These are phyloP conservation scores for Lasioglossum malachurum DNA, from an alignment of 2,888 invertebrate genomes.

Conservation along the genomic window DNA sequence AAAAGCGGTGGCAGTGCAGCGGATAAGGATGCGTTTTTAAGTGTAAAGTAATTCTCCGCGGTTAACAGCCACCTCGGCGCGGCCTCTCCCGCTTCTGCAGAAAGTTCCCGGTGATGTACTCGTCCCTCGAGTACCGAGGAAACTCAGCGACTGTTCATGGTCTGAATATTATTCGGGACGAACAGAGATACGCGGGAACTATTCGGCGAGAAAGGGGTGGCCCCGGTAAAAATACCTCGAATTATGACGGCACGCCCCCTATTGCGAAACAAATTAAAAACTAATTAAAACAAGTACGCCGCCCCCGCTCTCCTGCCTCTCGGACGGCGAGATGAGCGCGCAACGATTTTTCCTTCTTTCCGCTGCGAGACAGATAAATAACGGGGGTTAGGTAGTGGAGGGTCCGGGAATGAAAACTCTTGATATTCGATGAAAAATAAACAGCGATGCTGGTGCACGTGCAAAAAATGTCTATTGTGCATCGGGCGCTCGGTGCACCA, in stretches of 20 bases:
- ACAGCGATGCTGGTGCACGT: not conserved
- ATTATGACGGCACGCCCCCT: conserved; percentile 78
- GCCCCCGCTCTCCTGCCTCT: conserved; percentile 22
- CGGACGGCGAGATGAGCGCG: conserved; percentile 24
- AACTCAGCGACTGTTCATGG: conserved; percentile 67
- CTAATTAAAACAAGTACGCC: conserved; percentile 80
- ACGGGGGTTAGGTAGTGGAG: not conserved
- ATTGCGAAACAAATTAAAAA: conserved; percentile 82
- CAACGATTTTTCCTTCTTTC: conserved; percentile 55
- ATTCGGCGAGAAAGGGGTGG: conserved; percentile 55
- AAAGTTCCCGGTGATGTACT: conserved; percentile 80
- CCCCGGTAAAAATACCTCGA: conserved; percentile 74
- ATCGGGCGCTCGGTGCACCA: not conserved
- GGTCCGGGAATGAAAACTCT: not conserved
- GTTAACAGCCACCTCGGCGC: conserved; percentile 57
- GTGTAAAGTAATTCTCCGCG: conserved; percentile 79
- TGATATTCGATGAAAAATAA: conserved; percentile 11
- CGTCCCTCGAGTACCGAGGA: conserved; percentile 73
- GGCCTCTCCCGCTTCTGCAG: conserved; percentile 55
- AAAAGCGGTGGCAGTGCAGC: conserved; percentile 43
- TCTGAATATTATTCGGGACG: conserved; percentile 66
- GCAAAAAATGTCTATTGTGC: conserved; percentile 11
- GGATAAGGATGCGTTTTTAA: conserved; percentile 73
- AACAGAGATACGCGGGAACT: conserved; percentile 58
- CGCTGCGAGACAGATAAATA: conserved; percentile 23